phyloP scores from a whole-genome alignment of 2,797 vertebrate genomes.

The Melanotaenia pygmaea region DNA sequence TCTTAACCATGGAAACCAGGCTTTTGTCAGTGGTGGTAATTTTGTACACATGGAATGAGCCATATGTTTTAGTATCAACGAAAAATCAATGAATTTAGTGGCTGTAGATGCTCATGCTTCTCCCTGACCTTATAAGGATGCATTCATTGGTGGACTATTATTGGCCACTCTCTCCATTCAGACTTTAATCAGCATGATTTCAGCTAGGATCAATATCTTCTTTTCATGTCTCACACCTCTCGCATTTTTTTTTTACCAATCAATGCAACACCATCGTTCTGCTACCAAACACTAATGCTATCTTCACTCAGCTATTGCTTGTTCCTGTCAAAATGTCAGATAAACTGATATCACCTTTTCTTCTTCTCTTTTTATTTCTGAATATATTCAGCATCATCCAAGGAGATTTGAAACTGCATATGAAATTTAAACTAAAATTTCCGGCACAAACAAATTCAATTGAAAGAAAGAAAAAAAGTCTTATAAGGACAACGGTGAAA shows the following conservation, averaged over 20 bases:
- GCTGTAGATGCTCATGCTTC: slow-evolving; percentile 11
- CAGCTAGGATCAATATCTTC: slow-evolving; percentile 78
- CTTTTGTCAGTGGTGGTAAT: slow-evolving; percentile 6
- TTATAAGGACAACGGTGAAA: slow-evolving; percentile 22
- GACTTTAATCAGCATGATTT: slow-evolving; percentile 79
- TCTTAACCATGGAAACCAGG: slow-evolving; percentile 9
- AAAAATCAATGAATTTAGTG: slow-evolving; percentile 21
- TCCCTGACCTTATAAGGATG: slow-evolving; percentile 60
- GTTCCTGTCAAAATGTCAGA: slow-evolving; percentile 43
- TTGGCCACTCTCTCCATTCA: slow-evolving; percentile 53
- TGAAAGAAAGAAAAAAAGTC: slow-evolving; percentile 25
- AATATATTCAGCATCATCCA: slow-evolving; percentile 1
- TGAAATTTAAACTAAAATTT: slow-evolving; percentile 10
- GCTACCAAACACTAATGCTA: slow-evolving; percentile 38
- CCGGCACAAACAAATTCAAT: background rate
- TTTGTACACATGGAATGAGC: slow-evolving; percentile 16
- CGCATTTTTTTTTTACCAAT: slow-evolving; percentile 71
- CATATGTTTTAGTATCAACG: background rate
- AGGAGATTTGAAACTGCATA: slow-evolving; percentile 6
- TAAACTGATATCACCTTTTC: slow-evolving; percentile 13
- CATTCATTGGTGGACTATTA: slow-evolving; percentile 62
- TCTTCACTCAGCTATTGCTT: slow-evolving; percentile 60
- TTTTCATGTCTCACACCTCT: slow-evolving; percentile 81
- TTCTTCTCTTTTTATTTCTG: slow-evolving; percentile 11
- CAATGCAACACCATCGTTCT: slow-evolving; percentile 73